These are phyloP conservation scores for Serrognathus titanus DNA, from an alignment of 2,888 invertebrate genomes.

Conservation along the genomic window DNA sequence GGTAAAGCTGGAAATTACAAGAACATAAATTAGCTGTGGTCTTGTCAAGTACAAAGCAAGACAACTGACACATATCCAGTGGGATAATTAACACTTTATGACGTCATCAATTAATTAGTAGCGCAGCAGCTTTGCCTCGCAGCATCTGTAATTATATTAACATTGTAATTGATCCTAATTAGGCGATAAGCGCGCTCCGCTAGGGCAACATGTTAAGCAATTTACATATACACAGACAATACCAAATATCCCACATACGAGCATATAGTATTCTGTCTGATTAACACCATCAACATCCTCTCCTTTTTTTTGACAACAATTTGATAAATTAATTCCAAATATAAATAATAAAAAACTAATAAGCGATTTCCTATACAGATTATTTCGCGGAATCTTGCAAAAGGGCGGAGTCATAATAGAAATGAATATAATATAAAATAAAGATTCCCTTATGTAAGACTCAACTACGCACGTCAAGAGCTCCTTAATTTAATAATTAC, in stretches of 20 bases:
- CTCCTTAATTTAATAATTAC: conserved; percentile 37
- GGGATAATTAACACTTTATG: conserved; percentile 25
- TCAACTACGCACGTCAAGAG: no score
- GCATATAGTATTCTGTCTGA: no score
- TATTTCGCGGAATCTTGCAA: no score
- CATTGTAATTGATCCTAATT: conserved; percentile 29
- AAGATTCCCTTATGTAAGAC: no score
- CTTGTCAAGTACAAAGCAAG: not conserved
- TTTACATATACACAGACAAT: conserved; percentile 7
- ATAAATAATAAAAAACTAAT: no score
- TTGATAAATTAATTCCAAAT: no score
- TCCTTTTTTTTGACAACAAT: no score
- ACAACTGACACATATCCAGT: conserved; percentile 3
- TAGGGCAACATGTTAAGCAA: conserved; percentile 9
- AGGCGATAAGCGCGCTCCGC: conserved; percentile 20
- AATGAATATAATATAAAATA: no score
- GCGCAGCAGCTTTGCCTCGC: conserved; percentile 24
- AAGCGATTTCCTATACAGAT: no score
- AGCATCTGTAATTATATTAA: conserved; percentile 26
- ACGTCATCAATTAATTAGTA: conserved; percentile 29
- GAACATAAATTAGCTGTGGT: not conserved
- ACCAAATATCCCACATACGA: no score
- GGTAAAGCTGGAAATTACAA: not conserved
- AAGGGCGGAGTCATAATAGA: no score
- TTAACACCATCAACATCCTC: no score